These are phyloP conservation scores for Paralvinella palmiformis DNA, from an alignment of 1,140 invertebrate species.

Conservation along the genomic window DNA sequence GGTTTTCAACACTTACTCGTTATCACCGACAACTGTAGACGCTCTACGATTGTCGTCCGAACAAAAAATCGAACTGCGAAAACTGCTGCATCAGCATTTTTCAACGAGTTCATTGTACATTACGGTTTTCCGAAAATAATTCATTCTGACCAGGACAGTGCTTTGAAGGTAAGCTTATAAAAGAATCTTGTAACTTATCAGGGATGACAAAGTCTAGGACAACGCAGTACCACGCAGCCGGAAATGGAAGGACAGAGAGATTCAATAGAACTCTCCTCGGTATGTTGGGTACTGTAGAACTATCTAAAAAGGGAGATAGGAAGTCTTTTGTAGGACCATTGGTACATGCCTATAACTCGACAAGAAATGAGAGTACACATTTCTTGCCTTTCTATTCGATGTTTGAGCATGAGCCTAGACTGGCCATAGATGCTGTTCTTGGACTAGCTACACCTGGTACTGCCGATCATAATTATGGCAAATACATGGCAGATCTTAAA, in stretches of 20 bases:
- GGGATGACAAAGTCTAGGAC: constrained; percentile 11
- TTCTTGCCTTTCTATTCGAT: constrained; percentile 16
- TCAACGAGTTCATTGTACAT: constrained; percentile 19
- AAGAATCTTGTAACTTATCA: neutral
- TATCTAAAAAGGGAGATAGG: neutral
- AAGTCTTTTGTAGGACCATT: neutral
- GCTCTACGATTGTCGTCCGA: constrained; percentile 18
- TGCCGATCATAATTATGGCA: too few species aligned
- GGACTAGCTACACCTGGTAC: too few species aligned
- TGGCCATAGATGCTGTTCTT: constrained; percentile 13
- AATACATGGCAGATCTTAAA: too few species aligned
- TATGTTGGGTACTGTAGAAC: constrained; percentile 7
- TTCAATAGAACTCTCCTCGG: constrained; percentile 14
- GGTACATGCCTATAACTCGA: constrained; percentile 9
- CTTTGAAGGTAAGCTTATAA: neutral
- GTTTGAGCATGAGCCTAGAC: constrained; percentile 6
- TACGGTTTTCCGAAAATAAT: neutral
- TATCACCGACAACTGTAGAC: neutral
- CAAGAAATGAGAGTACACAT: neutral
- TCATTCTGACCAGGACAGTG: neutral
- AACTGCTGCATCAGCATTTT: neutral
- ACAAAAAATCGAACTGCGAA: neutral
- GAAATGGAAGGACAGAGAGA: constrained; percentile 13
- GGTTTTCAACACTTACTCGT: neutral
- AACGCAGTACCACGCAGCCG: constrained; percentile 14